Evolutionary conservation across 2,113 vertebrate genomes (phyloP).

Genomic region (Phasianus colchicus): DNA sequence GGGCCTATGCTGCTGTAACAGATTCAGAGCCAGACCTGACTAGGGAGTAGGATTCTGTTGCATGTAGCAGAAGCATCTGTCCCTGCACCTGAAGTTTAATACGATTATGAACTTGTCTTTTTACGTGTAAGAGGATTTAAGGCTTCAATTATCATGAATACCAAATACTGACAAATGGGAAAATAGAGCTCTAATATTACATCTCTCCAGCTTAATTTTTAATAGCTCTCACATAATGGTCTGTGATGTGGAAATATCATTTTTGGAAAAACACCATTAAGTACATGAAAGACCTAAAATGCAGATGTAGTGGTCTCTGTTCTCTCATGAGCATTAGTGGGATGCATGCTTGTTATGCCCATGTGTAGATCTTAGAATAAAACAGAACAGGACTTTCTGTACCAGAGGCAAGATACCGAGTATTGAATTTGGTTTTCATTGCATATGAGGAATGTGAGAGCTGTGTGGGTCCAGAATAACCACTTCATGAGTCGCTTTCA

Average conservation of each 20-base stretch:
- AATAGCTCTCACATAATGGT: slow-evolving; percentile 14
- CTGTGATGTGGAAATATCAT: not conserved
- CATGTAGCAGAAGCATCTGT: not conserved
- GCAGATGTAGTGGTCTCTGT: not conserved
- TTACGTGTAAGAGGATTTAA: not conserved
- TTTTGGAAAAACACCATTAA: not conserved
- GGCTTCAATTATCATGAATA: not conserved
- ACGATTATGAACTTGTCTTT: not conserved
- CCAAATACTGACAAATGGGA: not conserved
- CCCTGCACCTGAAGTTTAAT: not conserved
- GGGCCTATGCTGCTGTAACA: accelerated
- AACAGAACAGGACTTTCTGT: slow-evolving; percentile 50
- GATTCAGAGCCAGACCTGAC: not conserved
- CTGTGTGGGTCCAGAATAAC: not conserved
- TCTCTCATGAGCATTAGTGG: slow-evolving; percentile 3
- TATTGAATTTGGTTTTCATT: not conserved
- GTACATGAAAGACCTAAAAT: not conserved
- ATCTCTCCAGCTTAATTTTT: not conserved
- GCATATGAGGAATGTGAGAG: not conserved
- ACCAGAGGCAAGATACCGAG: not conserved
- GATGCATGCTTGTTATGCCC: not conserved
- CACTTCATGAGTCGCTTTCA: not conserved
- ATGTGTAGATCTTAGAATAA: not conserved
- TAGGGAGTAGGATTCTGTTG: not conserved
- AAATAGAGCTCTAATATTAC: not conserved